These are phyloP conservation scores for Pitta sordida DNA, from an alignment of 2,113 vertebrate genomes.

Conservation along the genomic window DNA sequence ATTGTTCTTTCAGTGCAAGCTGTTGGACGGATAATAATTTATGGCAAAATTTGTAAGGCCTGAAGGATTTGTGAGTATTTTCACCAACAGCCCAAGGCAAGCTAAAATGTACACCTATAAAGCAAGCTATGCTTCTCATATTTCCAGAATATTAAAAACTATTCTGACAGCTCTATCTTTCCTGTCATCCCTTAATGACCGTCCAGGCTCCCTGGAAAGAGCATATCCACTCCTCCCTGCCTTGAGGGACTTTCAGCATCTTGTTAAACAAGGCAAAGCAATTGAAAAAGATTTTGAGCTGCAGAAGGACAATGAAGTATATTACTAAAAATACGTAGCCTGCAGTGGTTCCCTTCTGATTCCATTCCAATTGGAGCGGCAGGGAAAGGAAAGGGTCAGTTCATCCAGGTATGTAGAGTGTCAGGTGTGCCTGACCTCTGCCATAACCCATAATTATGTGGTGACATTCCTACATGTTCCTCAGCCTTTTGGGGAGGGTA, in stretches of 20 bases:
- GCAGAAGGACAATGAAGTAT: fast-evolving
- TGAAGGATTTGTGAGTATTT: background rate
- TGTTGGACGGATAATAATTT: background rate
- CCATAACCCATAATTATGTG: background rate
- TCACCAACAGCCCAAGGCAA: background rate
- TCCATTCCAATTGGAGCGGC: background rate
- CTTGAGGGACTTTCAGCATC: background rate
- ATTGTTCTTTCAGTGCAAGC: background rate
- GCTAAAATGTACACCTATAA: background rate
- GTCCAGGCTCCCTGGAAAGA: background rate
- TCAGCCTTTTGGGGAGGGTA: background rate
- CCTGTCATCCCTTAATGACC: background rate
- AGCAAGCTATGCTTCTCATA: background rate
- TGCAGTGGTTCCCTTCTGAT: background rate
- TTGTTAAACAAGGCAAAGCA: background rate
- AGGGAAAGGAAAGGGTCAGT: background rate
- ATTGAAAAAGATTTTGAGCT: background rate
- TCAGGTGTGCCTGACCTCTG: background rate
- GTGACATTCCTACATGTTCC: background rate
- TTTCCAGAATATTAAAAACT: background rate
- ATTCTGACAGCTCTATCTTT: background rate
- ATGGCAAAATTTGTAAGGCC: background rate
- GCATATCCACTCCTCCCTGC: fast-evolving
- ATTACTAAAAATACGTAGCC: background rate
- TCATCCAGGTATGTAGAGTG: fast-evolving